A percentile compares a stretch with the other conserved stretches of the same genome.
Evolutionary conservation across 2,888 invertebrate genomes (phyloP).

Genomic region (Muschampia plurimacula): DNA sequence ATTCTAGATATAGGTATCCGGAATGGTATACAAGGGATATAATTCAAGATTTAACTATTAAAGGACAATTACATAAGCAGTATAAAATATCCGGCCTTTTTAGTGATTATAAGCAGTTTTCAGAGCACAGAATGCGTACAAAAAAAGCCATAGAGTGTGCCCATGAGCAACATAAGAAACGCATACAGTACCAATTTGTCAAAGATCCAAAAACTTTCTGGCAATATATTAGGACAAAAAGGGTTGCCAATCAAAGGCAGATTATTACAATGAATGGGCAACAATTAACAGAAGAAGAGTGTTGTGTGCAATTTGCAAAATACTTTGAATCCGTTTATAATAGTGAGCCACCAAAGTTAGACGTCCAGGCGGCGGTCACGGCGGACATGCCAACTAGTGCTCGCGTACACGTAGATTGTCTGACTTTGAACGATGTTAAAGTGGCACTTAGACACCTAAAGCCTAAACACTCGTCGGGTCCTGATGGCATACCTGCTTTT

Average conservation of each 20-base stretch:
- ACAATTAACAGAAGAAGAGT: constrained; percentile 29
- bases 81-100: background rate
- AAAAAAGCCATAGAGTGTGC: constrained; percentile 31
- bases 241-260: background rate
- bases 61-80: background rate
- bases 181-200: constrained; percentile 32
- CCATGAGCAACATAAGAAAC: constrained; percentile 19
- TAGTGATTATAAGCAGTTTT: constrained; percentile 34
- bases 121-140: constrained; percentile 26
- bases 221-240: constrained; percentile 35
- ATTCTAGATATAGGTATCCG: background rate
- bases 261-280: constrained; percentile 30
- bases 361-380: constrained; percentile 20
- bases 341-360: constrained; percentile 14
- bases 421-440: constrained; percentile 10
- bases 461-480: constrained; percentile 12
- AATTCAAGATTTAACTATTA: background rate
- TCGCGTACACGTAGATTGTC: constrained; percentile 26
- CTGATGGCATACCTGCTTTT: constrained; percentile 30
- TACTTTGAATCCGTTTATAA: constrained; percentile 40
- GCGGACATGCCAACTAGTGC: constrained; percentile 21
- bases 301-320: constrained; percentile 36
- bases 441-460: constrained; percentile 9
- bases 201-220: constrained; percentile 43
- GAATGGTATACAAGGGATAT: background rate